Conservation (phyloP, 2,797 vertebrate species). For the Epinephelus malabaricus region DNA sequence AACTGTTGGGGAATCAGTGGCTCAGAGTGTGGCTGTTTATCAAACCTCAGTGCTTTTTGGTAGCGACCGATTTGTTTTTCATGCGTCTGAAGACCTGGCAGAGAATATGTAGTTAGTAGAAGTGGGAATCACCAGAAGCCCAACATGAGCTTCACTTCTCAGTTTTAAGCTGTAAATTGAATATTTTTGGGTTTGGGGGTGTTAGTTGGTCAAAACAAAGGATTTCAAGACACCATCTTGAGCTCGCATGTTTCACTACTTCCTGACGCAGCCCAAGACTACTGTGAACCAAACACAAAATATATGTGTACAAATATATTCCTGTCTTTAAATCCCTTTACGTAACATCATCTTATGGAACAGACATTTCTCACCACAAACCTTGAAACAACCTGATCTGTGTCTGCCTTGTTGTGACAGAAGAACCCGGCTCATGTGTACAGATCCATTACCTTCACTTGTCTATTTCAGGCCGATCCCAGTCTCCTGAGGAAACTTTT, state of each 20-base stretch:
- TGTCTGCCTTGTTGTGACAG: slow-evolving; percentile 21
- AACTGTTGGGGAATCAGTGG: not conserved
- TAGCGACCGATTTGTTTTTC: too few relatives aligned
- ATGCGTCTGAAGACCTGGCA: too few relatives aligned
- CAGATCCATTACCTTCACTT: slow-evolving; percentile 42
- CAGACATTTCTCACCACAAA: slow-evolving; percentile 17
- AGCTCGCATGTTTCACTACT: not conserved
- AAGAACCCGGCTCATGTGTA: not conserved
- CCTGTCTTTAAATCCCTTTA: not conserved
- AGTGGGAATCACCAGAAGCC: too few relatives aligned
- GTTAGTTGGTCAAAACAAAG: not conserved
- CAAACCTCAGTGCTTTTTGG: not conserved
- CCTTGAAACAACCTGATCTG: slow-evolving; percentile 25
- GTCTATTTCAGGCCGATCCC: slow-evolving; percentile 22
- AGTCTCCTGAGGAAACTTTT: slow-evolving; percentile 38
- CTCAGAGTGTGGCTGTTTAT: not conserved
- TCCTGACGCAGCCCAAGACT: not conserved
- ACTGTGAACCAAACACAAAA: not conserved
- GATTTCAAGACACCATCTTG: not conserved
- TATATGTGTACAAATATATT: not conserved
- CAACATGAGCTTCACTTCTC: not conserved
- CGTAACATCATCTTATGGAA: slow-evolving; percentile 7
- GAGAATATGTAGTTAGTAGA: too few relatives aligned
- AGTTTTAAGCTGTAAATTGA: not conserved
- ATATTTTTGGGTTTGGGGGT: not conserved